These are phyloP conservation scores for Melanerpes formicivorus DNA, from an alignment of 2,113 vertebrate species.

Conservation along the genomic window DNA sequence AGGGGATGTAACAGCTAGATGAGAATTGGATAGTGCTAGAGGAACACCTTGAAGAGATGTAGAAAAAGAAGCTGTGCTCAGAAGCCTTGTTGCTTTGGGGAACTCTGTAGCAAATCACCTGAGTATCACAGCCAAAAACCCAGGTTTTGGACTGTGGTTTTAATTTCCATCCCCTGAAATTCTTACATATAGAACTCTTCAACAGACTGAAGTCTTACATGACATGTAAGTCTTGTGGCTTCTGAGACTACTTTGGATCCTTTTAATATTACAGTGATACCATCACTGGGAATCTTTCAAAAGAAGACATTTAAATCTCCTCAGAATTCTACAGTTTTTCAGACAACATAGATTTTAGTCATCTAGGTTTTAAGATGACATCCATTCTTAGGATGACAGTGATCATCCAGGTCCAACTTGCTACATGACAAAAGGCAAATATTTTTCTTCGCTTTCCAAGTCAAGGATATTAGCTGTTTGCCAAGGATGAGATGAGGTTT, in stretches of 20 bases:
- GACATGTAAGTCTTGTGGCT: background rate
- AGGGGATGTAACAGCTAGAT: background rate
- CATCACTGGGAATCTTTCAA: background rate
- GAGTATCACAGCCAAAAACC: background rate
- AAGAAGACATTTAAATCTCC: background rate
- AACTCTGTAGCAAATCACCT: background rate
- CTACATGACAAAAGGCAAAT: background rate
- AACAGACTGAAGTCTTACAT: background rate
- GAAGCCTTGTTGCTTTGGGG: background rate
- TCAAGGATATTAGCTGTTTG: background rate
- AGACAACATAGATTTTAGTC: background rate
- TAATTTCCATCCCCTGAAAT: background rate
- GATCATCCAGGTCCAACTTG: background rate
- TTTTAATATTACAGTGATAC: background rate
- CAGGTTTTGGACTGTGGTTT: background rate
- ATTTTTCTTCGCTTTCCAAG: background rate
- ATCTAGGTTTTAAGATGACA: too few species aligned
- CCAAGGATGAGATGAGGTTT: background rate
- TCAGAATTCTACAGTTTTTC: background rate
- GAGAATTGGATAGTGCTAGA: background rate
- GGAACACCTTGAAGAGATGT: background rate
- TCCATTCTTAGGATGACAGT: background rate
- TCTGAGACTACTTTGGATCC: background rate
- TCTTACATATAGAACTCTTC: fast-evolving
- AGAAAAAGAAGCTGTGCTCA: background rate